Evolutionary conservation across 1,140 invertebrate genomes (phyloP), one percentile per base, ranked within the genome.

Genomic region (Akabosia matsudoensis): DNA sequence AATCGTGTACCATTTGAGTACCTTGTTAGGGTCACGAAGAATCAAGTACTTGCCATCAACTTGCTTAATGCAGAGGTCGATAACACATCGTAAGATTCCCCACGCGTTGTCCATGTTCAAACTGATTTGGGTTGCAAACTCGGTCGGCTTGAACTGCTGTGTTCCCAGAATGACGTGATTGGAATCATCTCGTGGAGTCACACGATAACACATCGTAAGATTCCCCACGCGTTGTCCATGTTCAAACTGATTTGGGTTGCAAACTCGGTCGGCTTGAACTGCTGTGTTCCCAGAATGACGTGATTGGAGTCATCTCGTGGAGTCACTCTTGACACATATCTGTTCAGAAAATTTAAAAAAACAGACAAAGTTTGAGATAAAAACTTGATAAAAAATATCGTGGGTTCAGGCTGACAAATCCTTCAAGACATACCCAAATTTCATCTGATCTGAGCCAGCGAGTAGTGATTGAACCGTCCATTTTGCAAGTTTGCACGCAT

Each of bases 201-300:
- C n/a, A n/a, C 97, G 83, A 99, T 93, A 80, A 99, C 97, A 84
- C 96, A 99, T 3, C 97, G 89, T n/a, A 99, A 86, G 73, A 99
- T 95, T 77, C 97, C 98, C 97, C 97, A 99, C 0, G 94, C 96
- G 85, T 99, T 99, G 84, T 99, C 98, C 96, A 99, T 97, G 83
- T 97, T 99, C 78, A 99, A 86, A 87, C 97, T 99, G 82, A 99
- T 99, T 86, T 99, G 97, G 1, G 93, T 95, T 7, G 97, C 97
- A 86, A 99, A 99, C 87, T 99, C 97, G 82, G 93, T 91, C 1
- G 98, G 98, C 83, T 97, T 97, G 85, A 97, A 99, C 84, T 99
- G 97, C 85, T 99, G 97, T 2, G 96, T 99, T 31, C 97, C 97
- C 37, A 99, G 87, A 78, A 99, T 98, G 16, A 98, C 95, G 84